A percentile compares a stretch with the other conserved stretches of the same genome.
phyloP scores from a whole-genome alignment of 2,888 invertebrate genomes.

The Rosalia funebris region DNA sequence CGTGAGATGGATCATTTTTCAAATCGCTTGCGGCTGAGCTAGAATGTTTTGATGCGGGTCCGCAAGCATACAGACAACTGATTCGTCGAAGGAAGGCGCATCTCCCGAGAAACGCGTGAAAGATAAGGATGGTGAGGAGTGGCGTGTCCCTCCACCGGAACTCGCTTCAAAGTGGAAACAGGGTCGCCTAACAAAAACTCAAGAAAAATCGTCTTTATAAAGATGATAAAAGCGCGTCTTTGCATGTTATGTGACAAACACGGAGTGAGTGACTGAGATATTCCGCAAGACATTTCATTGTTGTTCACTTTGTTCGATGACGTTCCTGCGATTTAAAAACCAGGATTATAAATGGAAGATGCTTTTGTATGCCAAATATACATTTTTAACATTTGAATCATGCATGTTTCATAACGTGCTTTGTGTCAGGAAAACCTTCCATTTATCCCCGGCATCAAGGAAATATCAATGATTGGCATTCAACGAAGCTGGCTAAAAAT shows the following conservation, averaged over 20 bases:
- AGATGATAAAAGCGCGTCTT: conserved; percentile 65
- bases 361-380: conserved; percentile 59
- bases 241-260: conserved; percentile 65
- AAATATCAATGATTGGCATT: conserved; percentile 59
- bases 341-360: conserved; percentile 63
- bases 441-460: conserved; percentile 27
- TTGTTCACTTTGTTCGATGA: conserved; percentile 64
- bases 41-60: conserved; percentile 63
- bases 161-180: conserved; percentile 61
- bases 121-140: conserved; percentile 51
- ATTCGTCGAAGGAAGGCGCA: conserved; percentile 34
- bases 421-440: conserved; percentile 46
- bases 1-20: conserved; percentile 65
- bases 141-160: conserved; percentile 53
- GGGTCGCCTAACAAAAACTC: conserved; percentile 61
- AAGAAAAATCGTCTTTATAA: conserved; percentile 65
- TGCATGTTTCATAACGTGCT: conserved; percentile 60
- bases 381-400: conserved; percentile 62
- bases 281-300: conserved; percentile 63
- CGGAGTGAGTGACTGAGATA: conserved; percentile 65
- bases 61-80: conserved; percentile 52
- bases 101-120: conserved; percentile 39
- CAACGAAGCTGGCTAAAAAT: conserved; percentile 57
- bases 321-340: conserved; percentile 60
- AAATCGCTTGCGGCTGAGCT: conserved; percentile 62